Percentiles rank a stretch among this genome's conserved stretches.
Evolutionary conservation across 1,140 invertebrate genomes (phyloP).

Genomic region (Ectropis grisescens): DNA sequence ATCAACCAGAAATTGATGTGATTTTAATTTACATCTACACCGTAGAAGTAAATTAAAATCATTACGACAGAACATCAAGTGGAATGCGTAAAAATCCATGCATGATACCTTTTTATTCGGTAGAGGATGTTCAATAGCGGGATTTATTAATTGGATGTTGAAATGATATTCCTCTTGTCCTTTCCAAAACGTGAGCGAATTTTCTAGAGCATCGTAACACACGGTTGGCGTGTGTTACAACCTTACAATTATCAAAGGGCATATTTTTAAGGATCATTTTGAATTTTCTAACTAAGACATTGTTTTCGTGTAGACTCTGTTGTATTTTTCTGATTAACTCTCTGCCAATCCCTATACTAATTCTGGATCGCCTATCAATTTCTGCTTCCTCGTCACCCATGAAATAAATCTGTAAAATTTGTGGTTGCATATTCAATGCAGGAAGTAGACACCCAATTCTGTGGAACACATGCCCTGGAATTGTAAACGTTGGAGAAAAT

Average conservation of each 20-base stretch:
- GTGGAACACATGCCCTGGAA: constrained; percentile 16
- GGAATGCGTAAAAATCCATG: constrained; percentile 22
- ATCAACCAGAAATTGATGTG: constrained; percentile 4
- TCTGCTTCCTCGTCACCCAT: constrained; percentile 16
- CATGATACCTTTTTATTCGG: constrained; percentile 23
- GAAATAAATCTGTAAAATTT: constrained; percentile 20
- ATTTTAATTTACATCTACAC: constrained; percentile 8
- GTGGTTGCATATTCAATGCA: constrained; percentile 12
- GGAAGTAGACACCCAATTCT: constrained; percentile 14
- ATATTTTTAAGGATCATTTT: constrained; percentile 9
- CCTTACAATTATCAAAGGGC: constrained; percentile 3
- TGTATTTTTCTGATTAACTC: constrained; percentile 16
- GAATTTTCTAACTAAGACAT: constrained; percentile 16
- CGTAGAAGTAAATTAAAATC: constrained; percentile 19
- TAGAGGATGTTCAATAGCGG: constrained; percentile 5
- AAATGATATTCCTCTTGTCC: constrained; percentile 19
- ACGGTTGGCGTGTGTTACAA: constrained; percentile 4
- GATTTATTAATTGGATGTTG: constrained; percentile 11
- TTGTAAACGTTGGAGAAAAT: constrained; percentile 19
- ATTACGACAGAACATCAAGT: constrained; percentile 18
- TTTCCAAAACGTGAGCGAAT: constrained; percentile 18
- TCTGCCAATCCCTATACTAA: constrained; percentile 12
- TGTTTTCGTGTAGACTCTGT: constrained; percentile 14
- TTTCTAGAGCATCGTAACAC: constrained; percentile 14
- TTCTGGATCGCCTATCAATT: constrained; percentile 15